A percentile compares a stretch with the other conserved stretches of the same genome.
Conservation (phyloP, 2,797 vertebrate genomes). For the Eulemur albifrons region DNA sequence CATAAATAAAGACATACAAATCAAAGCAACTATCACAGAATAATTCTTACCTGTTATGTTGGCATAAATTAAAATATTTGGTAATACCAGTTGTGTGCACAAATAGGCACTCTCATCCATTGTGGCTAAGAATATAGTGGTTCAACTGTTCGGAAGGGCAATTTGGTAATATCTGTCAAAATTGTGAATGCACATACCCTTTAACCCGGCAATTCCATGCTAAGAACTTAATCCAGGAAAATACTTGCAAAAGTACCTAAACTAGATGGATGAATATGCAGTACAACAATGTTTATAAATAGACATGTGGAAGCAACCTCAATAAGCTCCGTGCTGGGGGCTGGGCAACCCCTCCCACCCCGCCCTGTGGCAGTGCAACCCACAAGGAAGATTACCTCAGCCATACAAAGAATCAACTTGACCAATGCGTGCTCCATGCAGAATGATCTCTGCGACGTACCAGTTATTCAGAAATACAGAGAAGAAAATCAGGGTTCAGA, state of each 20-base stretch:
- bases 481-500: neutral
- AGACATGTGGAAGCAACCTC: neutral
- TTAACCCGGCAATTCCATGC: neutral
- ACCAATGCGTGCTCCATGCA: neutral
- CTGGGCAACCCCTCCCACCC: neutral
- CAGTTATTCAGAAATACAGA: neutral
- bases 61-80: neutral
- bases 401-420: neutral
- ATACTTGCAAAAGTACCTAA: neutral
- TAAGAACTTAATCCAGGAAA: neutral
- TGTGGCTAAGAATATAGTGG: no score
- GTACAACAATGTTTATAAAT: neutral
- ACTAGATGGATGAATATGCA: neutral
- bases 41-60: neutral
- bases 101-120: neutral
- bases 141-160: neutral
- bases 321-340: neutral
- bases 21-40: neutral
- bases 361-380: neutral
- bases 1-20: neutral
- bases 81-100: neutral
- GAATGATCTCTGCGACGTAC: neutral
- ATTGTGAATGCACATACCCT: neutral
- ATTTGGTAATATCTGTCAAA: neutral
- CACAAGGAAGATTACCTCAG: neutral